Conservation (phyloP, 2,113 vertebrate genomes). For the Onychorhynchus coronatus region DNA sequence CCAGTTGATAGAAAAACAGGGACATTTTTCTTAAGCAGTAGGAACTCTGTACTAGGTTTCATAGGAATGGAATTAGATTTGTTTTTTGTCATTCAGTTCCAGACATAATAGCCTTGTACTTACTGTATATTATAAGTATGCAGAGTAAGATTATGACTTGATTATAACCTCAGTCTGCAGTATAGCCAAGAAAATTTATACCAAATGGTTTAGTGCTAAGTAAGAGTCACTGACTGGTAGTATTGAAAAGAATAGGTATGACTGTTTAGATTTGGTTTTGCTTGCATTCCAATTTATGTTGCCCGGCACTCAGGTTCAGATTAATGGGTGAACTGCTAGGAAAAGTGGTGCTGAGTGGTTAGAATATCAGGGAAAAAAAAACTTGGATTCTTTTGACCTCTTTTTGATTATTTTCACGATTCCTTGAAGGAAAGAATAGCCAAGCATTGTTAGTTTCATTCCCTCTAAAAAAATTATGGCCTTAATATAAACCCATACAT, state of each 20-base stretch:
- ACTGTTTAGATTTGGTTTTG: not conserved
- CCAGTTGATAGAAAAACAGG: not conserved
- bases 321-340: not conserved
- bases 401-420: not conserved
- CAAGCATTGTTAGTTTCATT: not conserved
- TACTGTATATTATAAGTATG: not conserved
- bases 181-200: not conserved
- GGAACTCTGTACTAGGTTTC: not conserved
- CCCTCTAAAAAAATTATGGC: not conserved
- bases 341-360: not conserved
- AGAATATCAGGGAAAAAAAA: not conserved
- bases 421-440: not conserved
- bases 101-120: not conserved
- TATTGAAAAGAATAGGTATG: not conserved
- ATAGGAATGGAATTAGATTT: not conserved
- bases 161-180: constrained; percentile 10
- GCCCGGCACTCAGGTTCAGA: not conserved
- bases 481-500: not conserved
- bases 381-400: not conserved
- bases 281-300: not conserved
- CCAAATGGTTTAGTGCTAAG: not conserved
- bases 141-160: not conserved
- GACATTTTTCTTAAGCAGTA: not conserved
- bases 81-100: constrained; percentile 7
- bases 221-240: not conserved